Percentiles rank a stretch among this genome's conserved stretches.
Evolutionary conservation across 2,888 invertebrate species (phyloP).

Genomic region (Boloria euphrosyne): DNA sequence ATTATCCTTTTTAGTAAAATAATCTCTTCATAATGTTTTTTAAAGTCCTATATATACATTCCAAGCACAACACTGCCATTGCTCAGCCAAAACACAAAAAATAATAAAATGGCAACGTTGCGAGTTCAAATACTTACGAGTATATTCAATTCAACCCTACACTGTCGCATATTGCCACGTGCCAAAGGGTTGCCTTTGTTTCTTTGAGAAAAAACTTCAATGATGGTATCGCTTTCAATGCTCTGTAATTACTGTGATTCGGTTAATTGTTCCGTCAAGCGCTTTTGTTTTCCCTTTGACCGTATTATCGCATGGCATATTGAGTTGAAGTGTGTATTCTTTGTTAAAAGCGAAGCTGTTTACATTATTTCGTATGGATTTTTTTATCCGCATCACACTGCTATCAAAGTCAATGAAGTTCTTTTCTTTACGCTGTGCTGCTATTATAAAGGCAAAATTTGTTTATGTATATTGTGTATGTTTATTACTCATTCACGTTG

Average conservation of each 20-base stretch:
- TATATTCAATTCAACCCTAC: conserved; percentile 45
- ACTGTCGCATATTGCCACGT: conserved; percentile 68
- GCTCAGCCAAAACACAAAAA: neutral
- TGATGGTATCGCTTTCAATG: conserved; percentile 77
- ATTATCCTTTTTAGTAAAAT: no score
- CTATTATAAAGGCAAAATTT: no score
- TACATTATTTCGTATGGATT: conserved; percentile 15
- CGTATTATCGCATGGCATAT: conserved; percentile 70
- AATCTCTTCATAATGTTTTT: no score
- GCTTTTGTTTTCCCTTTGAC: conserved; percentile 77
- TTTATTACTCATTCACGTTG: no score
- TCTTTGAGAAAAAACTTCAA: conserved; percentile 61
- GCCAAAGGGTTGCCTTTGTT: conserved; percentile 75
- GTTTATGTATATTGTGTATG: no score
- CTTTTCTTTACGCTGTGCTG: no score
- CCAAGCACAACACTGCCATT: neutral
- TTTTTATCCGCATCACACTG: neutral
- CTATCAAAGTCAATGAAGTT: no score
- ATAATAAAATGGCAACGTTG: conserved; percentile 8
- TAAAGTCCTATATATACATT: no score
- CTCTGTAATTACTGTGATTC: conserved; percentile 73
- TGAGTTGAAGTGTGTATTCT: conserved; percentile 62
- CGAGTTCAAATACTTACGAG: neutral
- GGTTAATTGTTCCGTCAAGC: conserved; percentile 71
- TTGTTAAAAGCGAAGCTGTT: conserved; percentile 35